phyloP scores from a whole-genome alignment of 2,888 invertebrate genomes.

The Germaria angustata region DNA sequence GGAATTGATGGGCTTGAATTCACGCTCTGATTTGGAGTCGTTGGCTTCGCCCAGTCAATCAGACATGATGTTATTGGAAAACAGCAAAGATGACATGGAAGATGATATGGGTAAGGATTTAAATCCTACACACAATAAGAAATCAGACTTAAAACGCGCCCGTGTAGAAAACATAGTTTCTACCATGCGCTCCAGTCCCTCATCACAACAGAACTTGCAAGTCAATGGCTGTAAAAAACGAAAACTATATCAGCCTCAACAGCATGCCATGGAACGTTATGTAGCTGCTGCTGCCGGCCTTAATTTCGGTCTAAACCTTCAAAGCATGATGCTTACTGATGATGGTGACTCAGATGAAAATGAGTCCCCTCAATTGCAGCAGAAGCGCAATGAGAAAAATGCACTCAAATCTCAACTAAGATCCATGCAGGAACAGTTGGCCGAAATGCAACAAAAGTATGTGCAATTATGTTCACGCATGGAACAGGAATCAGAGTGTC shows the following conservation, averaged over 20 bases:
- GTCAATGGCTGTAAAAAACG: conserved; percentile 95
- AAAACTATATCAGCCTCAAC: conserved; percentile 96
- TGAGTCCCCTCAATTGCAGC: conserved; percentile 88
- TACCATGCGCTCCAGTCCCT: conserved; percentile 93
- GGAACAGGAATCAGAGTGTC: conserved; percentile 88
- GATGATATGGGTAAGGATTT: conserved; percentile 84
- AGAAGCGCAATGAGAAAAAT: conserved; percentile 92
- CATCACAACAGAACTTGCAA: conserved; percentile 83
- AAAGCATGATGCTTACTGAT: conserved; percentile 83
- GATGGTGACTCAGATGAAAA: conserved; percentile 90
- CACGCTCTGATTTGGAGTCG: conserved; percentile 81
- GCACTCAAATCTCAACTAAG: conserved; percentile 91
- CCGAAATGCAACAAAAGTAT: conserved; percentile 95
- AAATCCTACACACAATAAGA: conserved; percentile 75
- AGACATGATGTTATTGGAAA: conserved; percentile 81
- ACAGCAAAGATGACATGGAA: conserved; percentile 85
- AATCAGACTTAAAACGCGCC: conserved; percentile 91
- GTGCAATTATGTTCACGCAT: conserved; percentile 91
- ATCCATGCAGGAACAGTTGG: conserved; percentile 93
- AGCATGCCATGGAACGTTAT: conserved; percentile 87
- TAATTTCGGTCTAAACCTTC: conserved; percentile 82
- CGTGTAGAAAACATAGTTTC: conserved; percentile 97
- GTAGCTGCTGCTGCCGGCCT: conserved; percentile 82
- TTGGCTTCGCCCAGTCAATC: conserved; percentile 82
- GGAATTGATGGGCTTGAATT: conserved; percentile 77